Conservation (phyloP, 2,888 invertebrate genomes). For the Mythimna vitellina region DNA sequence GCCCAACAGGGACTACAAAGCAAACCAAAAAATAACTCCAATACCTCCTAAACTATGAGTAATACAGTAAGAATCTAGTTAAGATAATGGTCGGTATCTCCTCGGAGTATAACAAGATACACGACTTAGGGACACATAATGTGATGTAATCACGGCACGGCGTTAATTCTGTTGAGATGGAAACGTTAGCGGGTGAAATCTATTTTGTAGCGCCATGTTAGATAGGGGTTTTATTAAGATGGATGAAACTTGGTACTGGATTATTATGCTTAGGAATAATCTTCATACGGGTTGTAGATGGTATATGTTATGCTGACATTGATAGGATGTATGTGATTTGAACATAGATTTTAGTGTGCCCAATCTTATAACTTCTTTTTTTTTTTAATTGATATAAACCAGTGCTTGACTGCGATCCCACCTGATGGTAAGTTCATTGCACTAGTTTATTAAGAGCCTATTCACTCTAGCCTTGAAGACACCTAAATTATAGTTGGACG, state of each 20-base stretch:
- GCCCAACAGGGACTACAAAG: constrained; percentile 33
- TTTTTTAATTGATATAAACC: too few species aligned
- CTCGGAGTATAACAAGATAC: constrained; percentile 59
- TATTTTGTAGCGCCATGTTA: constrained; percentile 51
- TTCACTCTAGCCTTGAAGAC: too few species aligned
- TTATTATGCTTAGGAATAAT: constrained; percentile 29
- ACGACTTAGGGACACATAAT: constrained; percentile 59
- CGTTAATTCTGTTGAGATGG: constrained; percentile 54
- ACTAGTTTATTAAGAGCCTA: too few species aligned
- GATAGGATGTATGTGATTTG: neutral
- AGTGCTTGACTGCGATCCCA: too few species aligned
- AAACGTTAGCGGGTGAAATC: constrained; percentile 53
- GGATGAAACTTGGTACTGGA: constrained; percentile 24
- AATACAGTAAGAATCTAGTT: constrained; percentile 51
- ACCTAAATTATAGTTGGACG: too few species aligned
- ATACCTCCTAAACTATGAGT: constrained; percentile 39
- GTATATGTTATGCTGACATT: neutral
- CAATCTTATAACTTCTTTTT: too few species aligned
- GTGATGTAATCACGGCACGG: constrained; percentile 60
- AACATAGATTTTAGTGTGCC: too few species aligned
- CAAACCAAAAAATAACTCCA: constrained; percentile 22
- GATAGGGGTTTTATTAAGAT: constrained; percentile 40
- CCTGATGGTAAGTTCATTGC: too few species aligned
- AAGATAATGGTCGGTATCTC: constrained; percentile 58
- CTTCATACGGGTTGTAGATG: neutral